A percentile compares a stretch with the other conserved stretches of the same genome.
These are phyloP conservation scores for Eupelmus urozonus DNA, from an alignment of 2,888 invertebrate genomes.

Conservation along the genomic window DNA sequence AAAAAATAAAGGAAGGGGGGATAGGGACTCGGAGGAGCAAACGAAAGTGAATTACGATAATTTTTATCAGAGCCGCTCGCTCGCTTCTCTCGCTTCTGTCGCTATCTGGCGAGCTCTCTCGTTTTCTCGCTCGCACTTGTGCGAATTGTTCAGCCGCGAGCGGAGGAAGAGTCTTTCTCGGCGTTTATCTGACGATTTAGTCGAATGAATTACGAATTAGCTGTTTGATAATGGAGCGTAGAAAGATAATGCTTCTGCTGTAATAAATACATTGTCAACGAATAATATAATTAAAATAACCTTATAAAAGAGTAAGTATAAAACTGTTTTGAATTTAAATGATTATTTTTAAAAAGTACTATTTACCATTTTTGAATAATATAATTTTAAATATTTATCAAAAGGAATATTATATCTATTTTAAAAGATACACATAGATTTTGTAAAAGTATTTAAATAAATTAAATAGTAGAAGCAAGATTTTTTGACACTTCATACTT, in stretches of 20 bases:
- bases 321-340: too few species aligned
- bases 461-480: too few species aligned
- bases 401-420: too few species aligned
- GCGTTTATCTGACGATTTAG: conserved; percentile 17
- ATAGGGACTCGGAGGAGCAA: conserved; percentile 1
- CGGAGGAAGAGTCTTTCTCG: background rate
- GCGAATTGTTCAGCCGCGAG: background rate
- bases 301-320: too few species aligned
- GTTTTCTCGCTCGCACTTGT: background rate
- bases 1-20: conserved; percentile 38
- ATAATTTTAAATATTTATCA: too few species aligned
- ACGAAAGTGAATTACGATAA: conserved; percentile 55
- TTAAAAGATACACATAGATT: too few species aligned
- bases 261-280: too few species aligned
- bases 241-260: background rate
- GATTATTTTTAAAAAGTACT: too few species aligned
- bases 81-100: background rate
- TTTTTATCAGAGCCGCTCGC: conserved; percentile 48
- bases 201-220: conserved; percentile 40
- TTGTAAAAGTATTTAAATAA: too few species aligned
- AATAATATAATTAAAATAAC: too few species aligned
- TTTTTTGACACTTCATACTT: too few species aligned
- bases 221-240: conserved; percentile 22
- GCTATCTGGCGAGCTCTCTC: background rate
- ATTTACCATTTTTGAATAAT: too few species aligned